These are phyloP conservation scores for Struthidea cinerea DNA, from an alignment of 2,113 vertebrate genomes.

Conservation along the genomic window DNA sequence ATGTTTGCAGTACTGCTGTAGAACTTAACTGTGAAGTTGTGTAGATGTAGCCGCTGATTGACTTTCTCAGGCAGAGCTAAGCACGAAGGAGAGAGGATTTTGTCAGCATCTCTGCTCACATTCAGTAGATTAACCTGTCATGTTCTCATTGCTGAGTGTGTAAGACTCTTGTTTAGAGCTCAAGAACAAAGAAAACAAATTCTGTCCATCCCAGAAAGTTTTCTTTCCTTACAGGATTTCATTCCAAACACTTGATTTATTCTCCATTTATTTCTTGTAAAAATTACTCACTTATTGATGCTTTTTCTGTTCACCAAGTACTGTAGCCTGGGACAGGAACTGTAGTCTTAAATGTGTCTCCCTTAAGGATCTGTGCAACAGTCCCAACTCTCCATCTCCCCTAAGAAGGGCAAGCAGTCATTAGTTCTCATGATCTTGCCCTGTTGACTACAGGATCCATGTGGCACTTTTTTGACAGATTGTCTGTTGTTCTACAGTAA, in stretches of 20 bases:
- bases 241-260: conserved; percentile 1
- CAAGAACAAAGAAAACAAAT: conserved; percentile 45
- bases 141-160: neutral
- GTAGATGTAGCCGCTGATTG: neutral
- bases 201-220: conserved; percentile 28
- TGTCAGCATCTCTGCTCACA: neutral
- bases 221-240: conserved; percentile 53
- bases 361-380: neutral
- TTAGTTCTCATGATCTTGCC: neutral
- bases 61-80: neutral
- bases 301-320: neutral
- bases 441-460: neutral
- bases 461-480: neutral
- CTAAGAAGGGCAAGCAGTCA: neutral
- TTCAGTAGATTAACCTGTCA: neutral
- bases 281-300: neutral
- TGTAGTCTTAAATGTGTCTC: neutral
- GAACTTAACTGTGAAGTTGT: neutral
- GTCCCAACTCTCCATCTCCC: neutral
- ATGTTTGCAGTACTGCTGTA: neutral
- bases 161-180: neutral
- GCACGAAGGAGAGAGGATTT: neutral
- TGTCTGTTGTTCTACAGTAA: neutral
- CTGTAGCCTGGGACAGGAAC: neutral
- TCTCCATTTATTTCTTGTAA: conserved; percentile 41